These are phyloP conservation scores for Burhinus oedicnemus DNA, from an alignment of 2,113 vertebrate genomes.

Conservation along the genomic window DNA sequence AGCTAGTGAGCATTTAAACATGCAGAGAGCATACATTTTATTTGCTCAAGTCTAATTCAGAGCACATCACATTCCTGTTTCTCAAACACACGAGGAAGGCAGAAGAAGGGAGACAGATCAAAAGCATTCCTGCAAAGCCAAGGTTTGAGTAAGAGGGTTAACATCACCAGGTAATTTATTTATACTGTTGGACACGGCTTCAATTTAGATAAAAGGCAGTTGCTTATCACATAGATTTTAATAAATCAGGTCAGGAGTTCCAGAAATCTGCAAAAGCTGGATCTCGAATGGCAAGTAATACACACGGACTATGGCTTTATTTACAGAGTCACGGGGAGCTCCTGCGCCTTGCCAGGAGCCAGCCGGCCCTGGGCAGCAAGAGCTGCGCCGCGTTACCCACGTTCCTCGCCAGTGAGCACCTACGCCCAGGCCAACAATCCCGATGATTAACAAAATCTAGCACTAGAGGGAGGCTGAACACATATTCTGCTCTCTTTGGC, in stretches of 20 bases:
- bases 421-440: slow-evolving; percentile 6
- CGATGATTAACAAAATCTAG: slow-evolving; percentile 50
- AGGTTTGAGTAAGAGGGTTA: slow-evolving; percentile 9
- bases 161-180: slow-evolving; percentile 38
- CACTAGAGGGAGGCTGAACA: slow-evolving; percentile 65
- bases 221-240: slow-evolving; percentile 18
- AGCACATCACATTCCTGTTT: neutral
- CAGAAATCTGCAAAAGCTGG: neutral
- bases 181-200: neutral
- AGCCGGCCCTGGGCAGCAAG: neutral
- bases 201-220: slow-evolving; percentile 39
- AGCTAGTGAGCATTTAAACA: neutral
- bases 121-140: slow-evolving; percentile 28
- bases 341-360: neutral
- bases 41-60: neutral
- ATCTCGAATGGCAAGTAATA: accelerated
- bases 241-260: neutral
- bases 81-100: neutral
- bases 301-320: neutral
- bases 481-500: neutral
- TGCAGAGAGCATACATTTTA: neutral
- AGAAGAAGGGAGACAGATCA: slow-evolving; percentile 2
- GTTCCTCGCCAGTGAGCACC: neutral
- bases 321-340: neutral
- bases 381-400: neutral